Conservation (phyloP, 2,888 invertebrate species). For the Nomada fucata region DNA sequence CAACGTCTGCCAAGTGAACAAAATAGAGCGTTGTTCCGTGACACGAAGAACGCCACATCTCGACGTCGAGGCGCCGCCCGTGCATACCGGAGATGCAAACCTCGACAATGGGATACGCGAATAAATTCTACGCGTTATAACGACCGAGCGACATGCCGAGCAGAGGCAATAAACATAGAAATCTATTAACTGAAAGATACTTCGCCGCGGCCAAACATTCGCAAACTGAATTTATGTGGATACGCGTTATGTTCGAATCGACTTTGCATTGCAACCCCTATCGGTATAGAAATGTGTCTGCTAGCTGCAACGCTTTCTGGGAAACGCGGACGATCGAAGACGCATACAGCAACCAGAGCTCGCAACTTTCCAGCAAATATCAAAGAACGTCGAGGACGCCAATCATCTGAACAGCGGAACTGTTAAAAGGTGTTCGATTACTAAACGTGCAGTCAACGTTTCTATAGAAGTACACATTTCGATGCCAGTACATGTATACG, state of each 20-base stretch:
- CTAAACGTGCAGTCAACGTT: too few relatives aligned
- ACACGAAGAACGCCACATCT: conserved; percentile 42
- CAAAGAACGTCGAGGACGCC: neutral
- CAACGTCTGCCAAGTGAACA: conserved; percentile 46
- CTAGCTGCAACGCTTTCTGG: neutral
- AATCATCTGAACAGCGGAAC: neutral
- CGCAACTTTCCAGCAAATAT: conserved; percentile 18
- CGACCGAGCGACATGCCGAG: conserved; percentile 14
- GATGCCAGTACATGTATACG: too few relatives aligned
- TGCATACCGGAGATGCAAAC: neutral
- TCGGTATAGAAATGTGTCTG: neutral
- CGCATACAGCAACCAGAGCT: too few relatives aligned
- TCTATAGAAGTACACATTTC: too few relatives aligned
- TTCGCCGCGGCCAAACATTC: conserved; percentile 25
- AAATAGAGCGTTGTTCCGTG: conserved; percentile 33
- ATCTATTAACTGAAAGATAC: conserved; percentile 44
- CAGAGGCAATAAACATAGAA: conserved; percentile 43
- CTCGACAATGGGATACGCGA: conserved; percentile 2
- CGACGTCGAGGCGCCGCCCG: conserved; percentile 38
- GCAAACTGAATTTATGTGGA: conserved; percentile 21
- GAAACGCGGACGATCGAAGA: neutral
- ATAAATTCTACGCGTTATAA: conserved; percentile 33
- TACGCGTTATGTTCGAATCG: conserved; percentile 8
- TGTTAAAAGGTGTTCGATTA: too few relatives aligned
- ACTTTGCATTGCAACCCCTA: neutral